phyloP scores from a whole-genome alignment of 2,113 vertebrate genomes.

The Prunella himalayana region DNA sequence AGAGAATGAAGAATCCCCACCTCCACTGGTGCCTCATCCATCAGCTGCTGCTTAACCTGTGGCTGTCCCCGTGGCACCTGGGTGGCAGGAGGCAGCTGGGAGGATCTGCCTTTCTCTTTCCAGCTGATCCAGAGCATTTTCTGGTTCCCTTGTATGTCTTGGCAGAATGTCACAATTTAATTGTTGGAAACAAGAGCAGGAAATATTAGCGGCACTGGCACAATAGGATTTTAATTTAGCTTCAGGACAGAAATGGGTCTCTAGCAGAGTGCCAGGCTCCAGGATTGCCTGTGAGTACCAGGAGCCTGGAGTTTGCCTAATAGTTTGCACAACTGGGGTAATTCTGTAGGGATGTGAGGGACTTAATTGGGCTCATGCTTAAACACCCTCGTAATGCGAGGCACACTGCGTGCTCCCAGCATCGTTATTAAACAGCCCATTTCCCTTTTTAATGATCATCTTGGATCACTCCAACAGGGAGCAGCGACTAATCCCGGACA shows the following conservation, averaged over 20 bases:
- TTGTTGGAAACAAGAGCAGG: slow-evolving; percentile 55
- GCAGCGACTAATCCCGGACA: slow-evolving; percentile 38
- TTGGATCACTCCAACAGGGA: neutral
- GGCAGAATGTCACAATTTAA: slow-evolving; percentile 48
- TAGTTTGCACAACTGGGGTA: slow-evolving; percentile 42
- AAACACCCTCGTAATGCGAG: slow-evolving; percentile 36
- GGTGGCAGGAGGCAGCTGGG: neutral
- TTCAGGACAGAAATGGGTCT: slow-evolving; percentile 44
- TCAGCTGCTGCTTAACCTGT: neutral
- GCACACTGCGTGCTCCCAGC: slow-evolving; percentile 18
- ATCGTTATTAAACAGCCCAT: slow-evolving; percentile 62
- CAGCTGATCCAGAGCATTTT: neutral
- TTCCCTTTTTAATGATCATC: slow-evolving; percentile 61
- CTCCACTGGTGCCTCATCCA: neutral
- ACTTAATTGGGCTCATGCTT: slow-evolving; percentile 60
- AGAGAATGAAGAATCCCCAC: fast-evolving
- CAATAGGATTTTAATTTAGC: slow-evolving; percentile 64
- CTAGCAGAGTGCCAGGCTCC: slow-evolving; percentile 39
- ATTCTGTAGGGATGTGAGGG: slow-evolving; percentile 24
- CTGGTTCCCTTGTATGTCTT: neutral
- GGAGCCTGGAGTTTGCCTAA: slow-evolving; percentile 53
- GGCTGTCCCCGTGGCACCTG: neutral
- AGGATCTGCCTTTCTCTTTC: neutral
- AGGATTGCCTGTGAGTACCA: neutral
- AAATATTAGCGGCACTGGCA: slow-evolving; percentile 47